phyloP scores from a whole-genome alignment of 2,797 vertebrate species.

The Notoglanidium macrostoma region DNA sequence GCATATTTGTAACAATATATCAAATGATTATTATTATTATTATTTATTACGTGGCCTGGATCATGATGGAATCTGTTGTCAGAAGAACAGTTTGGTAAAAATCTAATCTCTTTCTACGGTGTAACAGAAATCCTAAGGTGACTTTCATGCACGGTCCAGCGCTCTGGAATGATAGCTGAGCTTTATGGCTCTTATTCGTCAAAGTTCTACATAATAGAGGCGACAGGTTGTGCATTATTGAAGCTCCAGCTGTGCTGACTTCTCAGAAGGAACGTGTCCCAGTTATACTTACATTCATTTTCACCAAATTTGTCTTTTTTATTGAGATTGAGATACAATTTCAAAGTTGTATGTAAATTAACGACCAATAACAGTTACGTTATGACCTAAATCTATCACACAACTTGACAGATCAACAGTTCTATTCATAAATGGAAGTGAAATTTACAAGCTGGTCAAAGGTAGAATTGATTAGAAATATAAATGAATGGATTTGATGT shows the following conservation, averaged over 20 bases:
- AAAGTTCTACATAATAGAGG: background rate
- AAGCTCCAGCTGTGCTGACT: background rate
- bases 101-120: background rate
- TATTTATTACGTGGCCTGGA: background rate
- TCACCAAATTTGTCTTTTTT: background rate
- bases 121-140: background rate
- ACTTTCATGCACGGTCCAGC: background rate
- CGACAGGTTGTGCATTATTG: conserved; percentile 8
- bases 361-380: background rate
- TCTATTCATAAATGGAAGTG: background rate
- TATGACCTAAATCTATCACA: background rate
- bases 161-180: background rate
- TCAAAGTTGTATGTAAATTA: background rate
- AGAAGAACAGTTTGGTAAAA: background rate
- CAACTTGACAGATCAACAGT: background rate
- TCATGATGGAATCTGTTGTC: background rate
- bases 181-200: background rate
- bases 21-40: background rate
- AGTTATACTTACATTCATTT: background rate
- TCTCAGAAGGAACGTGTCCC: background rate
- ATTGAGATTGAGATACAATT: too few relatives aligned
- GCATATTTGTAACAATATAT: background rate
- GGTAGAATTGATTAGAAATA: too few relatives aligned
- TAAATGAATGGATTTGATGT: background rate
- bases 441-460: background rate